These are phyloP conservation scores for Pentamera pediparva DNA, from an alignment of 53 echinoderm and acorn worm genomes.

Conservation along the genomic window DNA sequence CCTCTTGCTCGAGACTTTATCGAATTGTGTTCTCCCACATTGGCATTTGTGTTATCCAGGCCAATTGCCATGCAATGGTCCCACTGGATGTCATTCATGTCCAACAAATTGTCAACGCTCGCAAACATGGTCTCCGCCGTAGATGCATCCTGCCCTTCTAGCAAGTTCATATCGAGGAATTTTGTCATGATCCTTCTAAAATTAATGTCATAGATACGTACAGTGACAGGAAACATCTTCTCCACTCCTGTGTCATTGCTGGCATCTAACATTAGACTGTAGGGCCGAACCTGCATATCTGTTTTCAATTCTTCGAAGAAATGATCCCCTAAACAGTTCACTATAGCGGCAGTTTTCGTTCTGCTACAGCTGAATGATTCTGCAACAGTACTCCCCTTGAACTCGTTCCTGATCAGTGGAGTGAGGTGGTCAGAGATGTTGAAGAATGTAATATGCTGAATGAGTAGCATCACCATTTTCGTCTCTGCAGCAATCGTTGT, in stretches of 20 bases:
- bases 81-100: neutral
- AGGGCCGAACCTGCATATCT: too few relatives aligned
- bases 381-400: too few relatives aligned
- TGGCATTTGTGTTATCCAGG: too few relatives aligned
- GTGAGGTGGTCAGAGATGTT: too few relatives aligned
- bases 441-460: too few relatives aligned
- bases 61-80: neutral
- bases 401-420: neutral
- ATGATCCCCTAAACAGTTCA: too few relatives aligned
- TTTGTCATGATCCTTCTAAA: neutral
- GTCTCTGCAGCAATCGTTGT: neutral
- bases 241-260: neutral
- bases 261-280: neutral
- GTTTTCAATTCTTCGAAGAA: too few relatives aligned
- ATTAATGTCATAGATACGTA: neutral
- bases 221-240: neutral
- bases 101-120: neutral
- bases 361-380: too few relatives aligned
- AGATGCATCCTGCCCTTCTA: neutral
- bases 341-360: too few relatives aligned
- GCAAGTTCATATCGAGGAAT: neutral
- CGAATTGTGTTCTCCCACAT: too few relatives aligned
- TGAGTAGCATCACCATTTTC: too few relatives aligned
- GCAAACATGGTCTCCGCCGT: neutral
- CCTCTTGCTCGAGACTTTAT: too few relatives aligned